Base-by-base conservation (phyloP, 2,888 invertebrate species). In the Epirrhoe alternata region DNA sequence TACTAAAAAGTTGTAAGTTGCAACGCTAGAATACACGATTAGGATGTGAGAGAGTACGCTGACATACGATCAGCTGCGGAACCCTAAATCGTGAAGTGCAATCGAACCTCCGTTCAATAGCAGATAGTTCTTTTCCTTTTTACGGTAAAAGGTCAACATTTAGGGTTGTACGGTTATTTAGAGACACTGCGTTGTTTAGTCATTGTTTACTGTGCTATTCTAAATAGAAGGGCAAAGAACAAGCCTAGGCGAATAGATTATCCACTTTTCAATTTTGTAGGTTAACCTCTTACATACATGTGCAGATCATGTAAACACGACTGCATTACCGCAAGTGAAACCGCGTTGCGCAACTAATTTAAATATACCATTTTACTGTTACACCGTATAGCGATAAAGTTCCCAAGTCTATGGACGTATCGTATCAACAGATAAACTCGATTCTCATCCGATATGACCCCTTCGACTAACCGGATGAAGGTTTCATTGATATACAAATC, bases 11-110 rank as follows among this genome's bases (percentile, higher is more conserved):
- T 12, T 42, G 5, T 0, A 42, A 42, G 38, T 42, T 42, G 12
- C 38, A 12, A 10, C 38, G 38, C 38, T 42, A 12, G 12, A 42
- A 42, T 42, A 42, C 14, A 7, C 14, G 47, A 14, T 47, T 5
- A 12, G 16, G 14, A 12, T 5, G 47, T 6, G 47, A 16, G 47
- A 14, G n/a, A 47, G 7, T 16, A 24, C n/a, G 16, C 17, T 12
- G 35, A 49, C 16, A 33, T 35, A 50, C 16, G 24, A 33, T 50
- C 17, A 7, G 17, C 59, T 5, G 14, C 31, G 61, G 61, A 61
- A 61, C 61, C 49, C 54, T 60, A 78, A 75, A 74, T 69, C 66
- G 73, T 73, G 71, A 74, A 78, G 71, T 73, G 70, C 70, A 66
- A 66, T 66, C 68, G 66, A 67, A 64, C 64, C 61, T 38, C 24